Conservation (phyloP, 2,113 vertebrate species). For the Macheiramphus alcinus region DNA sequence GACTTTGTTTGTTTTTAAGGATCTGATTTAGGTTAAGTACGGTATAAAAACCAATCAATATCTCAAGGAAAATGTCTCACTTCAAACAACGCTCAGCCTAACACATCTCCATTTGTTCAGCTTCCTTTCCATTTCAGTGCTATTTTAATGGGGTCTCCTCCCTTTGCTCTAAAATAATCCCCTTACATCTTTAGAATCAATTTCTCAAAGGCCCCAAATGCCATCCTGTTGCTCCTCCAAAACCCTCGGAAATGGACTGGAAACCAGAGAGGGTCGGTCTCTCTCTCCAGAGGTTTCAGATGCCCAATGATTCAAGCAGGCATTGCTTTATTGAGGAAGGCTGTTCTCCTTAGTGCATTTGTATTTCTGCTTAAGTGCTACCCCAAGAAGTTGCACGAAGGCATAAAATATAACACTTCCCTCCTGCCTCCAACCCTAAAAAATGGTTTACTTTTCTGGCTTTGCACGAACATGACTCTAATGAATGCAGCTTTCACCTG, state of each 20-base stretch:
- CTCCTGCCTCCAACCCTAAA: neutral
- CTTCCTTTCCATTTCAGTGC: slow-evolving; percentile 36
- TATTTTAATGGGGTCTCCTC: slow-evolving; percentile 46
- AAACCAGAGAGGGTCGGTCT: neutral
- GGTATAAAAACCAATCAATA: slow-evolving; percentile 42
- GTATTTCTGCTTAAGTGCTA: neutral
- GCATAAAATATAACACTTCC: neutral
- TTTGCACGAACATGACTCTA: neutral
- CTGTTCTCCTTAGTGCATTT: neutral
- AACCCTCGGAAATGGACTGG: slow-evolving; percentile 13
- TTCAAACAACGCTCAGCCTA: slow-evolving; percentile 17
- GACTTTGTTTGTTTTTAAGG: slow-evolving; percentile 6
- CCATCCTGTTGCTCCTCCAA: slow-evolving; percentile 10
- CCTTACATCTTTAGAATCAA: slow-evolving; percentile 58
- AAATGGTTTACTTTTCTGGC: neutral
- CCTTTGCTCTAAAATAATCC: slow-evolving; percentile 48
- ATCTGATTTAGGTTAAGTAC: slow-evolving; percentile 37
- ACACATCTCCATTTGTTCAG: slow-evolving; percentile 27
- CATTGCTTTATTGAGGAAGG: neutral
- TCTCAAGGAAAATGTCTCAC: slow-evolving; percentile 24
- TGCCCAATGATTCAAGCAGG: neutral
- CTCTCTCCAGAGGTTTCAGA: neutral
- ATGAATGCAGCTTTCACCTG: neutral
- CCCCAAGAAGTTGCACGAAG: neutral
- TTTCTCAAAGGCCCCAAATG: slow-evolving; percentile 25